Evolutionary conservation across 2,797 vertebrate species (phyloP).

Genomic region (Myiotriccus ornatus): DNA sequence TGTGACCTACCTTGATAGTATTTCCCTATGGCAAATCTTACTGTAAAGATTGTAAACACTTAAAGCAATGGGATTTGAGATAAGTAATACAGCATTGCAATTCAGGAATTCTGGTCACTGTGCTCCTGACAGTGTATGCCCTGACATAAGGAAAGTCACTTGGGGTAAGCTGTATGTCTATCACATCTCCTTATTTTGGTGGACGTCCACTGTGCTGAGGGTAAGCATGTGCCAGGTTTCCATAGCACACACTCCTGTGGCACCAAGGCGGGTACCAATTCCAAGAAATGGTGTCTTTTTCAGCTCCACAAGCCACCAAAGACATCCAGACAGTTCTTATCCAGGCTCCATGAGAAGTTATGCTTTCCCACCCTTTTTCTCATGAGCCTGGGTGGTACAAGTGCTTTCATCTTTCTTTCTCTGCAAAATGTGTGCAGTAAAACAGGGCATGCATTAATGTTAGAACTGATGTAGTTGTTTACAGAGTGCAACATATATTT

Average conservation of each 20-base stretch:
- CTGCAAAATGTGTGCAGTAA: not conserved
- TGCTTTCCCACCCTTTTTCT: fast-evolving
- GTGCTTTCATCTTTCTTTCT: not conserved
- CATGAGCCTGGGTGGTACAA: not conserved
- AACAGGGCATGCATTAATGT: not conserved
- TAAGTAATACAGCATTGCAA: not conserved
- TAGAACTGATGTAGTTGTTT: not conserved
- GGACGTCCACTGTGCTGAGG: not conserved
- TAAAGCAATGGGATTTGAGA: not conserved
- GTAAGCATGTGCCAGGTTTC: not conserved
- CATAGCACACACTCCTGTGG: fast-evolving
- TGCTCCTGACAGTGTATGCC: not conserved
- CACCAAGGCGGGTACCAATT: not conserved
- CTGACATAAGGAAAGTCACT: not conserved
- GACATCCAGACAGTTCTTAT: not conserved
- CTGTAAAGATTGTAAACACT: not conserved
- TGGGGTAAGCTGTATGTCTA: not conserved
- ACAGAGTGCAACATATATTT: not conserved
- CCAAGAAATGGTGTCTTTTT: not conserved
- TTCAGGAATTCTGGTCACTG: not conserved
- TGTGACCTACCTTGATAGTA: not conserved
- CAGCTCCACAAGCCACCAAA: not conserved
- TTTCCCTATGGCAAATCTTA: not conserved
- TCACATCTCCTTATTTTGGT: not conserved
- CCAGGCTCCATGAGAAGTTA: not conserved